Conservation (phyloP, 2,113 vertebrate species). For the Megaleporinus macrocephalus region DNA sequence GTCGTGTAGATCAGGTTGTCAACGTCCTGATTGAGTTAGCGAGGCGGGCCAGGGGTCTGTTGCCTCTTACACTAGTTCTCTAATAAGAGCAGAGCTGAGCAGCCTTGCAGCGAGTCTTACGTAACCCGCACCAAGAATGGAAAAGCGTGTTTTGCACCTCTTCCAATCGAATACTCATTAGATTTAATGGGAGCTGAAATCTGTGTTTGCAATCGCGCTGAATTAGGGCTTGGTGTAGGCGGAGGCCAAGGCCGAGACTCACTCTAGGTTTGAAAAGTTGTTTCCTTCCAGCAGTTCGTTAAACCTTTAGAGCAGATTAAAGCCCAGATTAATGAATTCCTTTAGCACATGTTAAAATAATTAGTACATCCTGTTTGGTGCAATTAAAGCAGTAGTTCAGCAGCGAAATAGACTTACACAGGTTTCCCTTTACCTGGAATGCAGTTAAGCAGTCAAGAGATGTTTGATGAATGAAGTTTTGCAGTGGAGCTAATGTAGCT, state of each 20-base stretch:
- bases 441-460: too few relatives aligned
- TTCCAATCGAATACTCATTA: not conserved
- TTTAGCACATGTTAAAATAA: constrained; percentile 7
- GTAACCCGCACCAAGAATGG: constrained; percentile 4
- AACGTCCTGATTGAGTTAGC: not conserved
- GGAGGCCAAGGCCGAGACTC: too few relatives aligned
- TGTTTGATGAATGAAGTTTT: too few relatives aligned
- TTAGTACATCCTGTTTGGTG: not conserved
- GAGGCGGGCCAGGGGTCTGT: not conserved
- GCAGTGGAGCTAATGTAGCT: too few relatives aligned
- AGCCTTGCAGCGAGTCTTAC: not conserved
- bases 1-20: not conserved
- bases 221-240: not conserved
- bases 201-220: not conserved
- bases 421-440: too few relatives aligned
- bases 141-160: not conserved
- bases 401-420: not conserved
- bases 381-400: not conserved
- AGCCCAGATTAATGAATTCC: not conserved
- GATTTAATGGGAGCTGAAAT: constrained; percentile 12
- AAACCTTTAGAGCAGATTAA: not conserved
- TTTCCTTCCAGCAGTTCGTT: not conserved
- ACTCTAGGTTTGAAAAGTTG: not conserved
- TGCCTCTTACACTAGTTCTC: not conserved
- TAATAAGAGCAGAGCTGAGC: not conserved